These are phyloP conservation scores for Microcebus murinus DNA, from an alignment of 2,113 vertebrate genomes.

Conservation along the genomic window DNA sequence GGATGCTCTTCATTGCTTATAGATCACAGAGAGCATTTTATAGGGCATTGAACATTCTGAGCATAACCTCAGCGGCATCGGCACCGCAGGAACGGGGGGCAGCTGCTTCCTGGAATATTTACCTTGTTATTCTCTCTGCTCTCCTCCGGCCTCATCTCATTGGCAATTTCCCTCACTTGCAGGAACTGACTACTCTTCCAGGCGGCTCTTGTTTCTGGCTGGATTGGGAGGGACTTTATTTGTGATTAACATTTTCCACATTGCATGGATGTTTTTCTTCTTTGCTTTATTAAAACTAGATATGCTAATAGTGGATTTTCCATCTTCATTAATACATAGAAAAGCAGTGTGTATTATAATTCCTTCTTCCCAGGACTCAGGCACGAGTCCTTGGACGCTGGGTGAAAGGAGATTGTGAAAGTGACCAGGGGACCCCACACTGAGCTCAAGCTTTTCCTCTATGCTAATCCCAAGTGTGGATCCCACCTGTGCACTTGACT, in stretches of 20 bases:
- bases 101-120: not conserved
- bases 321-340: not conserved
- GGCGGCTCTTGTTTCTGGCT: not conserved
- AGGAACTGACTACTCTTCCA: not conserved
- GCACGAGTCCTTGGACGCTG: not conserved
- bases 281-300: slow-evolving; percentile 26
- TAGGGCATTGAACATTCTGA: not conserved
- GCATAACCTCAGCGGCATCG: not conserved
- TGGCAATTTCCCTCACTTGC: slow-evolving; percentile 20
- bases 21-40: not conserved
- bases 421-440: too few relatives aligned
- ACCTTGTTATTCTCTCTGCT: not conserved
- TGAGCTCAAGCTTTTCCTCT: not conserved
- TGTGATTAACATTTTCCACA: slow-evolving; percentile 13
- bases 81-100: not conserved
- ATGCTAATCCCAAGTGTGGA: not conserved
- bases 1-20: not conserved
- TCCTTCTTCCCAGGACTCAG: not conserved
- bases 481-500: not conserved
- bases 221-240: not conserved
- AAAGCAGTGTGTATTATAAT: not conserved
- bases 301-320: not conserved
- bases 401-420: not conserved
- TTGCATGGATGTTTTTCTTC: not conserved
- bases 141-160: not conserved